Evolutionary conservation across 92 coral and sea anemone genomes (phyloP).

Genomic region (Paramuricea clavata): DNA sequence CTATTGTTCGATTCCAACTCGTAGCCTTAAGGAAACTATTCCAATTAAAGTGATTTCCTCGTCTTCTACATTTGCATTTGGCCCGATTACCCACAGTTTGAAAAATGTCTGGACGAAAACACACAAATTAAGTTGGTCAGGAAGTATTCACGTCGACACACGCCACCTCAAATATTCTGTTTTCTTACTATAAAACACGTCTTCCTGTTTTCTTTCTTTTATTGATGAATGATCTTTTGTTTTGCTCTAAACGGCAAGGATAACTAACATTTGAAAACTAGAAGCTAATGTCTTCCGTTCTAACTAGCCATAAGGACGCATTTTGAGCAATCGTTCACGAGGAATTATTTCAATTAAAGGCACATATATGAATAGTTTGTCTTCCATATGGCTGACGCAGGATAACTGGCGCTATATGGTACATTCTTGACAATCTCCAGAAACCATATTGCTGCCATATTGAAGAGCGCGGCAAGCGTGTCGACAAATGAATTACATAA

Average conservation of each 20-base stretch:
- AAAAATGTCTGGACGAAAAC: slow-evolving; percentile 13
- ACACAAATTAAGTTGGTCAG: slow-evolving; percentile 11
- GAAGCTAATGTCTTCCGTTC: neutral
- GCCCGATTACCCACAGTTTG: neutral
- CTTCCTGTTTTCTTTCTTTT: slow-evolving; percentile 23
- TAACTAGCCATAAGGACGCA: slow-evolving; percentile 3
- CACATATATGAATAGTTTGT: slow-evolving; percentile 22
- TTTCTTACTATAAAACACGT: slow-evolving; percentile 19
- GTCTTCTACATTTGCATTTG: neutral
- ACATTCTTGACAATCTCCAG: slow-evolving; percentile 55
- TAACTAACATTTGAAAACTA: neutral
- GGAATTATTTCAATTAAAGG: slow-evolving; percentile 4
- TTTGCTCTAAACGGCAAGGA: neutral
- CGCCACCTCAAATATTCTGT: slow-evolving; percentile 14
- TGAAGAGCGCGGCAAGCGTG: slow-evolving; percentile 36
- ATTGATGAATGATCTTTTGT: neutral
- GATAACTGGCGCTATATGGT: slow-evolving; percentile 49
- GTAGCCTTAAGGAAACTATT: neutral
- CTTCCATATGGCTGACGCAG: slow-evolving; percentile 43
- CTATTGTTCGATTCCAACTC: slow-evolving; percentile 19
- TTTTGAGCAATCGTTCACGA: slow-evolving; percentile 5
- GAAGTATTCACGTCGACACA: slow-evolving; percentile 24
- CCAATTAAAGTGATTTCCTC: slow-evolving; percentile 9
- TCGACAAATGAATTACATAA: slow-evolving; percentile 54
- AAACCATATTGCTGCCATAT: slow-evolving; percentile 50